These are phyloP conservation scores for Melipona beecheii DNA, from an alignment of 2,888 invertebrate species.

Conservation along the genomic window DNA sequence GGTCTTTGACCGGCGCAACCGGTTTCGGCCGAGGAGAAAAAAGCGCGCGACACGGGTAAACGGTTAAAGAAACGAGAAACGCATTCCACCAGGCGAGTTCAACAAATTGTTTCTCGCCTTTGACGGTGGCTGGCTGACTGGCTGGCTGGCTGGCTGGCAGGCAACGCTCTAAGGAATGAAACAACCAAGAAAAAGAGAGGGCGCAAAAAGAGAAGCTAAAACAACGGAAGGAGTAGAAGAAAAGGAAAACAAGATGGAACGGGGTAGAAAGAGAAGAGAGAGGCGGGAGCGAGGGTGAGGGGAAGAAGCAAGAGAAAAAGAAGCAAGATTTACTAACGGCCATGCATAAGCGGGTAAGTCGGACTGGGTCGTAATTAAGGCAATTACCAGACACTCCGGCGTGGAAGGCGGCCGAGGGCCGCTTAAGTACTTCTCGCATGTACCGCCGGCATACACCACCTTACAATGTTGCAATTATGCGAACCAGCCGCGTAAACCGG, in stretches of 20 bases:
- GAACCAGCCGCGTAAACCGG: conserved; percentile 71
- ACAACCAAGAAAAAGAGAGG: background rate
- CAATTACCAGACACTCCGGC: conserved; percentile 73
- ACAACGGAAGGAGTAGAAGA: background rate
- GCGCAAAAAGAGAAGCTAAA: too few relatives aligned
- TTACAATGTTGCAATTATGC: conserved; percentile 76
- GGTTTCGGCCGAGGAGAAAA: background rate
- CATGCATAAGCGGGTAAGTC: conserved; percentile 66
- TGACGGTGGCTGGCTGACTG: conserved; percentile 23
- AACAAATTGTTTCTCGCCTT: conserved; percentile 51
- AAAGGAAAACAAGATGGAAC: background rate
- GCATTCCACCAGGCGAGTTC: conserved; percentile 6
- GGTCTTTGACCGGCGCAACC: background rate
- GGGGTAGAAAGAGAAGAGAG: background rate
- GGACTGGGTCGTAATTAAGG: conserved; percentile 78
- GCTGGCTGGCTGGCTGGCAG: background rate
- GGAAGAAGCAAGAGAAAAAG: background rate
- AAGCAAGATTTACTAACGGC: conserved; percentile 58
- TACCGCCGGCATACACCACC: conserved; percentile 61
- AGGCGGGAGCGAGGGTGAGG: too few relatives aligned
- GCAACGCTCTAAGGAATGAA: background rate
- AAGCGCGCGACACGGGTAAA: background rate
- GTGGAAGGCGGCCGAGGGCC: conserved; percentile 45
- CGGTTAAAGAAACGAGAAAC: background rate
- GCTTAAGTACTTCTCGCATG: conserved; percentile 62